Evolutionary conservation across 2,888 invertebrate genomes (phyloP).

Genomic region (Oligia latruncula): DNA sequence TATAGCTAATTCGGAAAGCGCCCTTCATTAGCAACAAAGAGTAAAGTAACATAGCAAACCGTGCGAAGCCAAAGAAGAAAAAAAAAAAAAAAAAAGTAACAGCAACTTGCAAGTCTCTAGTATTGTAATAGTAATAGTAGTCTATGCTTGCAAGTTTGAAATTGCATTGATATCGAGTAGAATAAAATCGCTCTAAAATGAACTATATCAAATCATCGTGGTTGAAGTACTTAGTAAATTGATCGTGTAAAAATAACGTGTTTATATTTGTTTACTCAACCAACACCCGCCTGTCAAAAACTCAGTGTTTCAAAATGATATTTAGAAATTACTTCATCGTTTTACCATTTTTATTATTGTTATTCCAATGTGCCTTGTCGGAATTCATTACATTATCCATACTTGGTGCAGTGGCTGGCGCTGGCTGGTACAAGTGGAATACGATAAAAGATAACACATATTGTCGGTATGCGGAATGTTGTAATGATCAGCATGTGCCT

Average conservation of each 20-base stretch:
- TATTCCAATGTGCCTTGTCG: conserved; percentile 62
- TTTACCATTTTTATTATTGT: conserved; percentile 16
- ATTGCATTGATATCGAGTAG: neutral
- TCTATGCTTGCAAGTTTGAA: neutral
- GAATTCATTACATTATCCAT: conserved; percentile 77
- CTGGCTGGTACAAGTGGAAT: conserved; percentile 83
- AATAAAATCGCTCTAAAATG: conserved; percentile 31
- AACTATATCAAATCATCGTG: neutral
- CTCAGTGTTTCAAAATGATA: conserved; percentile 45
- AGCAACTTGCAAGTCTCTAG: too few relatives aligned
- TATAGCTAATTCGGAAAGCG: too few relatives aligned
- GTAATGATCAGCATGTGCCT: conserved; percentile 89
- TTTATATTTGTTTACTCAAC: neutral
- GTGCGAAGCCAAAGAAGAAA: too few relatives aligned
- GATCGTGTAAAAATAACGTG: conserved; percentile 25
- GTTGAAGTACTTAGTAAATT: neutral
- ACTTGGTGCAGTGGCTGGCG: conserved; percentile 74
- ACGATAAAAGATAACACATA: conserved; percentile 82
- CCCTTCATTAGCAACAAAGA: too few relatives aligned
- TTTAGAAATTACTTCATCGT: conserved; percentile 20
- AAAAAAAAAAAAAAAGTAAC: too few relatives aligned
- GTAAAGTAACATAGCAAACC: too few relatives aligned
- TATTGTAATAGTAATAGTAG: too few relatives aligned
- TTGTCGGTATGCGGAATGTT: conserved; percentile 91
- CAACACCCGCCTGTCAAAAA: conserved; percentile 19